phyloP scores from a whole-genome alignment of 2,888 invertebrate genomes.

The Leptinotarsa haldemani region DNA sequence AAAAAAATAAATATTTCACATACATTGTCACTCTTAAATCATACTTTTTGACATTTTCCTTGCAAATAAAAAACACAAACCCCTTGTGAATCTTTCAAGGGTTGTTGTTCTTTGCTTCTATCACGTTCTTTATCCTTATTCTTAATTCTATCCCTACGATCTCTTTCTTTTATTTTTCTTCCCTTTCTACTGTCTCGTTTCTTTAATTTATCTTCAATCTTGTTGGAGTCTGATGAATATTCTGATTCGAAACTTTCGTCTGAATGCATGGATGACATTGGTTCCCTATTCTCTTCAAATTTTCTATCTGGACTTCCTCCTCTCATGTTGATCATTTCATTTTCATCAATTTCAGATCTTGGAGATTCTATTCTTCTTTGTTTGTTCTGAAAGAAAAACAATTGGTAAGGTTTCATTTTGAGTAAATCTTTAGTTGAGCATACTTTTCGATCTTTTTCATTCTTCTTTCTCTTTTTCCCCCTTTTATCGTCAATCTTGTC shows the following conservation, averaged over 20 bases:
- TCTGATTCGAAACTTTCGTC: slow-evolving; percentile 71
- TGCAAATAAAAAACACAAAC: slow-evolving; percentile 89
- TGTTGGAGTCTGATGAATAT: slow-evolving; percentile 65
- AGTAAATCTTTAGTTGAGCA: slow-evolving; percentile 44
- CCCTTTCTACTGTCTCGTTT: slow-evolving; percentile 40
- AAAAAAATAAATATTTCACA: slow-evolving; percentile 4
- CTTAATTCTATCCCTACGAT: slow-evolving; percentile 63
- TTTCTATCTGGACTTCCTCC: slow-evolving; percentile 73
- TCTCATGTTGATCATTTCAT: slow-evolving; percentile 83
- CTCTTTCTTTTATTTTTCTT: slow-evolving; percentile 46
- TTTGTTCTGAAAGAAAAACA: slow-evolving; percentile 64
- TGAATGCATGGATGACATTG: slow-evolving; percentile 55
- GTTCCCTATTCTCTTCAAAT: slow-evolving; percentile 41
- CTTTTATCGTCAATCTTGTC: slow-evolving; percentile 68
- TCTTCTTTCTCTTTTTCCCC: slow-evolving; percentile 71
- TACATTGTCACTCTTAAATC: slow-evolving; percentile 23
- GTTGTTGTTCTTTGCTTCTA: slow-evolving; percentile 62
- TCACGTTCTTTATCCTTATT: slow-evolving; percentile 65
- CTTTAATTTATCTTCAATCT: slow-evolving; percentile 42
- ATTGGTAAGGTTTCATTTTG: slow-evolving; percentile 63
- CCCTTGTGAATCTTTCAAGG: slow-evolving; percentile 75
- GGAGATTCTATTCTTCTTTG: slow-evolving; percentile 67
- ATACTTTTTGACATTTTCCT: slow-evolving; percentile 84
- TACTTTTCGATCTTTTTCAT: slow-evolving; percentile 68
- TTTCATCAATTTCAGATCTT: slow-evolving; percentile 74